A percentile compares a stretch with the other conserved stretches of the same genome.
phyloP scores from a whole-genome alignment of 2,797 vertebrate species.

The Periophthalmus magnuspinnatus region DNA sequence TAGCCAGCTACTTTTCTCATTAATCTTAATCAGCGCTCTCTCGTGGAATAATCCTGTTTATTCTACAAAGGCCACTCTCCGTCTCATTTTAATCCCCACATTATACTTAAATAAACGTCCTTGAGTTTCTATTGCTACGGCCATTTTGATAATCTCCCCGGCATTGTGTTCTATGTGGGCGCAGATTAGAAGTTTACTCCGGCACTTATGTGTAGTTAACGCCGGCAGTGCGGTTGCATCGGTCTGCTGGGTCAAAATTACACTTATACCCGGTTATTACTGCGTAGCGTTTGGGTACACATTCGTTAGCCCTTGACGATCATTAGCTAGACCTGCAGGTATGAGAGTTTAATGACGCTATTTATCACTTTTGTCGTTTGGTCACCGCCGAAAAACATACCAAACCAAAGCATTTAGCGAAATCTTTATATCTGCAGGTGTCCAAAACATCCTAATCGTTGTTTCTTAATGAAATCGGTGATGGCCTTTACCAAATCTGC shows the following conservation, averaged over 20 bases:
- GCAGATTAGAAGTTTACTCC: conserved; percentile 47
- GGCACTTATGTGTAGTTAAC: conserved; percentile 40
- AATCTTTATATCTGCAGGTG: conserved; percentile 3
- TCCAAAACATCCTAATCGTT: conserved; percentile 18
- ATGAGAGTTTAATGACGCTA: conserved; percentile 71
- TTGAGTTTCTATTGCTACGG: conserved; percentile 28
- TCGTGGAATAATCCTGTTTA: conserved; percentile 42
- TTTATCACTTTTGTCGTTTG: conserved; percentile 57
- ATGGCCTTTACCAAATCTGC: conserved; percentile 47
- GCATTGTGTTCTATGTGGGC: conserved; percentile 20
- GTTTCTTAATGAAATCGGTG: conserved; percentile 61
- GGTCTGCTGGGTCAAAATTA: conserved; percentile 40
- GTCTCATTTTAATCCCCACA: conserved; percentile 23
- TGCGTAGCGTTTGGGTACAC: conserved; percentile 45
- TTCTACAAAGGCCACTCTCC: conserved; percentile 32
- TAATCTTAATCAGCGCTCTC: conserved; percentile 33
- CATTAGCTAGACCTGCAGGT: conserved; percentile 66
- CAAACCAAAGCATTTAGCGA: conserved; percentile 21
- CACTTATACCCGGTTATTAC: conserved; percentile 51
- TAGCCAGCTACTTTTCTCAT: conserved; percentile 16
- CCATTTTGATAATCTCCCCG: conserved; percentile 21
- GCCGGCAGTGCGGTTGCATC: conserved; percentile 24
- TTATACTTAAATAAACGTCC: conserved; percentile 30
- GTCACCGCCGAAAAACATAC: conserved; percentile 49
- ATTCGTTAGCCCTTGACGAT: conserved; percentile 46